A percentile compares a stretch with the other conserved stretches of the same genome.
Conservation (phyloP, 1,140 invertebrate species). For the Tenebrio molitor region DNA sequence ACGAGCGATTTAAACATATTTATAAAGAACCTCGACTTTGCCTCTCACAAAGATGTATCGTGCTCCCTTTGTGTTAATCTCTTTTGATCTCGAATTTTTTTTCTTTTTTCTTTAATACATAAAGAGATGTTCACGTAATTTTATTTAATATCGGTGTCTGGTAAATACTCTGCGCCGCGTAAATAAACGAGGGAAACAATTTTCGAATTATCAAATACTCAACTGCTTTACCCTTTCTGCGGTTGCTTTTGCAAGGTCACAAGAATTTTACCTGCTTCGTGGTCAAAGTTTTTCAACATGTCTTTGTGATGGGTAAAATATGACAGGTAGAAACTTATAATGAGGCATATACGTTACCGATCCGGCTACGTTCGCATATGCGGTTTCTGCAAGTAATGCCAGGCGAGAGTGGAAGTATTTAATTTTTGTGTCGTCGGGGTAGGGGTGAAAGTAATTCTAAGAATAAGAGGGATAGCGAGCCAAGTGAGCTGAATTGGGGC, state of each 20-base stretch:
- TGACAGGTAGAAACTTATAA: slow-evolving; percentile 34
- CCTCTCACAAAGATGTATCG: slow-evolving; percentile 30
- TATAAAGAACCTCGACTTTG: slow-evolving; percentile 22
- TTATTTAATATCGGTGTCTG: slow-evolving; percentile 25
- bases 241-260: neutral
- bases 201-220: slow-evolving; percentile 1
- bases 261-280: slow-evolving; percentile 17
- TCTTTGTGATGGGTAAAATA: slow-evolving; percentile 18
- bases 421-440: slow-evolving; percentile 23
- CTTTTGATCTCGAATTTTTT: slow-evolving; percentile 31
- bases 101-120: slow-evolving; percentile 4
- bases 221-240: slow-evolving; percentile 18
- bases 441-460: slow-evolving; percentile 40
- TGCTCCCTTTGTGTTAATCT: slow-evolving; percentile 32
- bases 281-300: slow-evolving; percentile 10
- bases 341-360: neutral
- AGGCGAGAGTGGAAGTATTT: neutral
- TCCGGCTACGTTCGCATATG: neutral
- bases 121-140: slow-evolving; percentile 26
- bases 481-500: slow-evolving; percentile 41
- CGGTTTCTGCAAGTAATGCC: slow-evolving; percentile 23
- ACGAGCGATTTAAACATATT: slow-evolving; percentile 20
- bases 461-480: slow-evolving; percentile 32
- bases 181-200: no score
- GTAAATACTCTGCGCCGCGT: slow-evolving; percentile 12